Base-by-base conservation (phyloP, 2,797 vertebrate species). In the Acanthiza pusilla region DNA sequence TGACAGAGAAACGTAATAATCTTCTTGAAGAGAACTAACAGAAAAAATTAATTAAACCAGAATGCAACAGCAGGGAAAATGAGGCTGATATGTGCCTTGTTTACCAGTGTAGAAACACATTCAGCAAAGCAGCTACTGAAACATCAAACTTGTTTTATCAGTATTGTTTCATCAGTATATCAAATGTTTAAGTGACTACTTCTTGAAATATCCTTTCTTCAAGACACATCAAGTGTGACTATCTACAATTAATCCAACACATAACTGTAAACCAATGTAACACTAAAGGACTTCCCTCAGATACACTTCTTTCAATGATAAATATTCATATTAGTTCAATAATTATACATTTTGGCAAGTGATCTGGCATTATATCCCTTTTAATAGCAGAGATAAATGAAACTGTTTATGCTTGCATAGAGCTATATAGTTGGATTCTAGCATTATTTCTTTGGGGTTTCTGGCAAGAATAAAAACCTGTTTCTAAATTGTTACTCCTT, bases 1-100 rank as follows among this genome's bases (percentile, higher is more conserved):
- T 93, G 92, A 91, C 80, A 94, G 82, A 92, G 29, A 92, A 93
- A 95, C 61, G 34, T 43, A 90, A 96, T 95, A 92, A 92, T 91
- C 83, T 91, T 89, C 71, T 76, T 79, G 63, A 93, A 78, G 51
- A 81, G 45, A 96, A 55, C 16, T 45, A 95, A 91, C 26, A 86
- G 38, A 81, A 96, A 91, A 85, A 80, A 94, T 16, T 87, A 89
- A 92, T 86, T 92, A 95, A 58, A 76, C 43, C 34, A 60, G n/a
- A 57, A 50, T 79, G 10, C 11, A 79, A 65, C 30, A 76, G 48
- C 25, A 88, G 43, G 45, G 70, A 92, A 85, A 84, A 94, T 81
- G 25, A 88, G 51, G 9, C 34, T 90, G 74, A 63, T 86, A 61
- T 60, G 38, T 0, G 0, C 34, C 55, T 86, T 90, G 70, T 87